Evolutionary conservation across 2,113 vertebrate genomes (phyloP).

Genomic region (Madoqua kirkii): DNA sequence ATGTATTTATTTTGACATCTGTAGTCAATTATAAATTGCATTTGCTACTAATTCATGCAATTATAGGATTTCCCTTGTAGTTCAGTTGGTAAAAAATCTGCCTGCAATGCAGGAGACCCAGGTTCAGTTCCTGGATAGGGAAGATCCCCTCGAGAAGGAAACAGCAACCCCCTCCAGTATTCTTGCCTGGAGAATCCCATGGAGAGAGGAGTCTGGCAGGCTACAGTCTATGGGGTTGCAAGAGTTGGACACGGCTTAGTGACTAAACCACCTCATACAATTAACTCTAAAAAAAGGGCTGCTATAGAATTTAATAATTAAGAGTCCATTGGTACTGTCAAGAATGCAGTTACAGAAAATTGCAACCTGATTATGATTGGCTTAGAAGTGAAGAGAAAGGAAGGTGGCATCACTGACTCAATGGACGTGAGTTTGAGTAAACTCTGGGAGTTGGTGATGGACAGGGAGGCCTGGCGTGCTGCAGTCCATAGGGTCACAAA

Average conservation of each 20-base stretch:
- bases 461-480: background rate
- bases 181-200: background rate
- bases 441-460: background rate
- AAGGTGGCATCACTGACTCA: background rate
- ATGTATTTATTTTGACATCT: conserved; percentile 16
- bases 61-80: background rate
- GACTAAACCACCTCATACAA: background rate
- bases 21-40: background rate
- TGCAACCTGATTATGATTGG: background rate
- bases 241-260: background rate
- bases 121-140: background rate
- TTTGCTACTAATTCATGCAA: background rate
- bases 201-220: background rate
- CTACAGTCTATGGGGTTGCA: background rate
- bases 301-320: background rate
- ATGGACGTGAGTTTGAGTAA: background rate
- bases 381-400: background rate
- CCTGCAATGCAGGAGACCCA: background rate
- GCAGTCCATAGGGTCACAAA: background rate
- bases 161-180: background rate
- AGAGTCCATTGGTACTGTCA: background rate
- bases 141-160: background rate
- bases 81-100: background rate
- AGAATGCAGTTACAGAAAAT: background rate
- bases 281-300: background rate